These are phyloP conservation scores for Parauchenoglanis punctatus DNA, from an alignment of 2,797 vertebrate species.

Conservation along the genomic window DNA sequence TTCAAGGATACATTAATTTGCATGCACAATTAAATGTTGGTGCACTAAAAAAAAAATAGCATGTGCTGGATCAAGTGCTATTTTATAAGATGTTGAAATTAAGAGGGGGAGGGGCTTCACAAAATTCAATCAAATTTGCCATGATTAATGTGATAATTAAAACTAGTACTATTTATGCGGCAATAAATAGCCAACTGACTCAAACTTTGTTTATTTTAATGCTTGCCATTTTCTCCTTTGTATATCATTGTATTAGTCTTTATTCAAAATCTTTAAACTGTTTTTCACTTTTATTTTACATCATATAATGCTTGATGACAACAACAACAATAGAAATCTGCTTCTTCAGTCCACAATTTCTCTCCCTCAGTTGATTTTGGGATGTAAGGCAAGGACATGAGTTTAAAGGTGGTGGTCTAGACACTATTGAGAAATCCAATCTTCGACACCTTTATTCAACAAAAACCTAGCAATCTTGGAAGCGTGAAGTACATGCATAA, in stretches of 20 bases:
- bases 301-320: neutral
- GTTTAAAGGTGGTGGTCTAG: neutral
- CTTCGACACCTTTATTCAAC: neutral
- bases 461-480: neutral
- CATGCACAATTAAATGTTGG: neutral
- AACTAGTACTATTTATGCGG: neutral
- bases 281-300: neutral
- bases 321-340: neutral
- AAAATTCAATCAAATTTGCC: neutral
- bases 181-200: neutral
- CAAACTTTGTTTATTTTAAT: neutral
- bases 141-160: constrained; percentile 1
- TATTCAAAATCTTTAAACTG: neutral
- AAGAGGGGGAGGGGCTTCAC: neutral
- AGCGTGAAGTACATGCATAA: neutral
- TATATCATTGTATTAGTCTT: neutral
- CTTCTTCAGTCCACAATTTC: neutral
- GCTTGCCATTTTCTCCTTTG: neutral
- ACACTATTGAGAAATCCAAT: neutral
- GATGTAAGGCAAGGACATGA: neutral
- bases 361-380: neutral
- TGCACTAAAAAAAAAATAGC: neutral
- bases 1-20: neutral
- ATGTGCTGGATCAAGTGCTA: neutral
- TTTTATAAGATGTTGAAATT: neutral